Evolutionary conservation across 2,113 vertebrate species (phyloP), one percentile per base, ranked within the genome.

Genomic region (Syngnathus floridae): DNA sequence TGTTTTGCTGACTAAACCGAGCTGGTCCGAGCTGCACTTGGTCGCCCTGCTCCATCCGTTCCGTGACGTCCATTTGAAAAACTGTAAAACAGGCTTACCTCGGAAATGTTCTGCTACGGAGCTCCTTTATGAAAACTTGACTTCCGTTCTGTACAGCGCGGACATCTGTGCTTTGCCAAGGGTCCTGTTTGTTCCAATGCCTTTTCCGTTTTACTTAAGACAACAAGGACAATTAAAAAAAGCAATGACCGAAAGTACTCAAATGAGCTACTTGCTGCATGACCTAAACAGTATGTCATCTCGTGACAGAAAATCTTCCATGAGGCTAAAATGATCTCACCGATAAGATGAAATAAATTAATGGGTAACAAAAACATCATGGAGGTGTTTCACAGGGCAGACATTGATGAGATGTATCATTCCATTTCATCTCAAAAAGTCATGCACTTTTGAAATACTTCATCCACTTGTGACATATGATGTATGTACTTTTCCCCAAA

Each of bases 101-200:
- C 19, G 97, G 97, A 52, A 99, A 99, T 0, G 97, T 98, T 63
- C 96, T 87, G 71, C 94, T 97, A 73, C 96, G 91, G 2, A 99
- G 88, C 70, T 99, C 95, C 80, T 98, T 99, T 58, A 99, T 98
- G 69, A 99, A 99, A 69, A 99, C 91, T 62, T 98, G 96, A 83
- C 96, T 99, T 82, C 97, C 97, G 0, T 98, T 98, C 87, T 97
- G 96, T 40, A 99, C 97, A 0, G 97, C 95, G 69, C 83, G 95
- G 60, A 97, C 92, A 1, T 98, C 96, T 0, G 92, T 93, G 0
- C 88, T 90, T 80, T 95, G 95, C 21, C 94, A 94, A 0, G 93
- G 94, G 67, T 97, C 93, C 0, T 98, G 93, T 67, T 97, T 98
- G 78, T 92, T 93, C 95, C 94, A 96, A 85, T 93, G 95, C 82